These are phyloP conservation scores for Harpagus bidentatus DNA, from an alignment of 2,113 vertebrate genomes.

Conservation along the genomic window DNA sequence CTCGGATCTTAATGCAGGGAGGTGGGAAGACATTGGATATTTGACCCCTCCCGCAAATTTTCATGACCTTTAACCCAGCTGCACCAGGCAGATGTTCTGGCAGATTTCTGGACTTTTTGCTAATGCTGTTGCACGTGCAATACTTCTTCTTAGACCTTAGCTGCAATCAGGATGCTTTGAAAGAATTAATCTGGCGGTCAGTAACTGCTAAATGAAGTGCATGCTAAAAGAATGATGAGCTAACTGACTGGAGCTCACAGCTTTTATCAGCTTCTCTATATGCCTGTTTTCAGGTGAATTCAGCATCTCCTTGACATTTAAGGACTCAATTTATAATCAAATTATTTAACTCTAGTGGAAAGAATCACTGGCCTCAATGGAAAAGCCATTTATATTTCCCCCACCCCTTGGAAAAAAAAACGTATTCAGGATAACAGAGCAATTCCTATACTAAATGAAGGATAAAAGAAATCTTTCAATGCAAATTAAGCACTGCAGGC, in stretches of 20 bases:
- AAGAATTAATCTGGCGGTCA: not conserved
- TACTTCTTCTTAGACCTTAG: not conserved
- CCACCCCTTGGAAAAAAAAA: not conserved
- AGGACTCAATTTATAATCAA: constrained; percentile 61
- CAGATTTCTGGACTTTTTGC: not conserved
- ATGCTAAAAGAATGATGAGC: not conserved
- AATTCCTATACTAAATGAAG: not conserved
- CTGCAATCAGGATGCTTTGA: not conserved
- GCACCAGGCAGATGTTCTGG: not conserved
- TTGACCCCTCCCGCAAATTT: not conserved
- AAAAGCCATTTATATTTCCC: constrained; percentile 26
- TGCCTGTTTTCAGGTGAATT: constrained; percentile 55
- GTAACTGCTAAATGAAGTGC: constrained; percentile 7
- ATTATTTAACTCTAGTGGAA: constrained; percentile 59
- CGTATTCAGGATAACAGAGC: not conserved
- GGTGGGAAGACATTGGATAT: not conserved
- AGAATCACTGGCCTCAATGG: constrained; percentile 10
- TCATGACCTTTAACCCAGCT: not conserved
- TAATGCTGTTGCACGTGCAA: not conserved
- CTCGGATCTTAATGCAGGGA: not conserved
- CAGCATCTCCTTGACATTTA: constrained; percentile 67
- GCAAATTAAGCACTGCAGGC: not conserved
- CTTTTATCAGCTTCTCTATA: constrained; percentile 49
- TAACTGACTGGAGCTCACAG: constrained; percentile 6
- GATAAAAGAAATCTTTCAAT: not conserved